Percentiles rank a stretch among this genome's conserved stretches.
Evolutionary conservation across 1,140 invertebrate genomes (phyloP).

Genomic region (Oscheius sp.): DNA sequence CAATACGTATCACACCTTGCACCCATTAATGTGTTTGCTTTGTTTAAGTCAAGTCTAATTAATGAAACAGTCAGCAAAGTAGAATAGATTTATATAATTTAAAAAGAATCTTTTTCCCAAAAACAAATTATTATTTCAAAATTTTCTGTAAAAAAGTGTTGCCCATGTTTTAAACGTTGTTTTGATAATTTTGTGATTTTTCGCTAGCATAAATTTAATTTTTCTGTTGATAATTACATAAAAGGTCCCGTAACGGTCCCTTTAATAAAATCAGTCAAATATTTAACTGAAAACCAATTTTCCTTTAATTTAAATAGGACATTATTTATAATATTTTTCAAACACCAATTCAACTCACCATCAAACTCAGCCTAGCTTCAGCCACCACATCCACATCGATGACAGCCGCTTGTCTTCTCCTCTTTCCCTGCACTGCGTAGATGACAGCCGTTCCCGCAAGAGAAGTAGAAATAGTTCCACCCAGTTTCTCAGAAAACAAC

Average conservation of each 20-base stretch:
- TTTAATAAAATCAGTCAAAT: no score
- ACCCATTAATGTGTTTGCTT: no score
- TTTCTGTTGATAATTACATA: neutral
- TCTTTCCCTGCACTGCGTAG: conserved; percentile 11
- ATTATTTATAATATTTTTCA: neutral
- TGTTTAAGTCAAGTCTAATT: no score
- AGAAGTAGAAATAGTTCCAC: conserved; percentile 23
- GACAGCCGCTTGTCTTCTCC: conserved; percentile 18
- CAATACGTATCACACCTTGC: no score
- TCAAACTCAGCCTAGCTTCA: conserved; percentile 15
- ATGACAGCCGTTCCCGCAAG: conserved; percentile 25
- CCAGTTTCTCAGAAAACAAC: conserved; percentile 31
- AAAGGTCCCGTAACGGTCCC: no score
- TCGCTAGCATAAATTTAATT: neutral
- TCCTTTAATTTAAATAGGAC: neutral
- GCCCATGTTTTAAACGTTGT: neutral
- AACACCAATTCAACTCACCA: neutral
- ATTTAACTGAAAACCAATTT: no score
- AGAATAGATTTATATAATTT: no score
- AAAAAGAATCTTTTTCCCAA: no score
- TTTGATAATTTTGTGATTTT: neutral
- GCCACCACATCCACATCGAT: conserved; percentile 35
- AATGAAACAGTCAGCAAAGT: no score
- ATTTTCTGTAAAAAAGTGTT: no score
- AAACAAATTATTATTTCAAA: no score